phyloP scores from a whole-genome alignment of 2,113 vertebrate genomes.

The Limnothrissa miodon region DNA sequence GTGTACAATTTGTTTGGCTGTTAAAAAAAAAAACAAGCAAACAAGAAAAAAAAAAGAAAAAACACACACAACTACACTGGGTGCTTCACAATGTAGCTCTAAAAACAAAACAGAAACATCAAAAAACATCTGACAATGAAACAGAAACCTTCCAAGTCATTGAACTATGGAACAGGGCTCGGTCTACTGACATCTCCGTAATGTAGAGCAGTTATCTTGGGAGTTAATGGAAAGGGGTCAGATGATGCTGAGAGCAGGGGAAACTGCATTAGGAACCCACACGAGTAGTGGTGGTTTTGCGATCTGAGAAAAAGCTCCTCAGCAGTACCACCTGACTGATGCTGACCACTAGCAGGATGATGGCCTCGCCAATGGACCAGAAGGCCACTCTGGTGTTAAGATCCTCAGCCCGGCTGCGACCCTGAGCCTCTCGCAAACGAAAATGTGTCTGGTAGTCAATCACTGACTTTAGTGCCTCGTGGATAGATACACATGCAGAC shows the following conservation, averaged over 20 bases:
- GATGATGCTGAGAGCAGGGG: not conserved
- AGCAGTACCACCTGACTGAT: conserved; percentile 96
- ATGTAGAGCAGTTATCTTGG: not conserved
- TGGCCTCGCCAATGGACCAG: conserved; percentile 95
- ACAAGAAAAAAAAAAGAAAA: conserved; percentile 26
- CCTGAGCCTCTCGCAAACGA: conserved; percentile 91
- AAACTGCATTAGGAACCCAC: conserved; percentile 84
- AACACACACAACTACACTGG: conserved; percentile 30
- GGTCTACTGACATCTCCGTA: not conserved
- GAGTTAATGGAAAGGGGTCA: not conserved
- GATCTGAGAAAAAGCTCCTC: conserved; percentile 98
- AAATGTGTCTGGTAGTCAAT: conserved; percentile 98
- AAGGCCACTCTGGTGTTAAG: conserved; percentile 95
- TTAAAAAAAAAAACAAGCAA: conserved; percentile 25
- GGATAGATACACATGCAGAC: conserved; percentile 96
- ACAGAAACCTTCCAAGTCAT: not conserved
- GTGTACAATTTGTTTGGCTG: not conserved
- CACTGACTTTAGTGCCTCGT: conserved; percentile 94
- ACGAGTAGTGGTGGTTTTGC: conserved; percentile 93
- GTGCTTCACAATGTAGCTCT: not conserved
- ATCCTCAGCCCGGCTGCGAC: conserved; percentile 95
- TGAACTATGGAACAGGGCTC: not conserved
- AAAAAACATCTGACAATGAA: not conserved
- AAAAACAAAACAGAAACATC: conserved; percentile 7
- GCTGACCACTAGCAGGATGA: conserved; percentile 96